Evolutionary conservation across 2,888 invertebrate genomes (phyloP), one percentile per base, ranked within the genome.

Genomic region (Bursaphelenchus okinawaensis): DNA sequence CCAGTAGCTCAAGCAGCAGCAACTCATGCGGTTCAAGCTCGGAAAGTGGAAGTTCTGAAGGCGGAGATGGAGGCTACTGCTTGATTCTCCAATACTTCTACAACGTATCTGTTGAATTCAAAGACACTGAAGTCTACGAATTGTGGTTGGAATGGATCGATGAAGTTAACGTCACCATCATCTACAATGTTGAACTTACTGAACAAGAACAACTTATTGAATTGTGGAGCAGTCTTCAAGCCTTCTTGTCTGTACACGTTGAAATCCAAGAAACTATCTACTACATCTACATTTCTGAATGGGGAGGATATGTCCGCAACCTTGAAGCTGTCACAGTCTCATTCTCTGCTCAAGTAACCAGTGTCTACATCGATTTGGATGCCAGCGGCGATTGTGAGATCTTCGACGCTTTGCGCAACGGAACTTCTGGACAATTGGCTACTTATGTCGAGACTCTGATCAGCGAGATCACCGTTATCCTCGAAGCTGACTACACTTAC

Each of bases 81-180:
- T 40, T 59, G 50, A n/a, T 59, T 20, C 28, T 59, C 55, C 16
- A 59, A 27, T 50, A 40, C 52, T 59, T 59, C 59, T 59, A 24
- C 60, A 19, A 59, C 16, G 19, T 23, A 19, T 12, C 50, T 12
- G 12, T 59, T 19, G 19, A 31, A 4, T 28, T 59, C 24, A 50
- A 59, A 22, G 27, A 19, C 1, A 40, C 40, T 22, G 52, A 54
- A 9, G 51, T 59, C 51, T 50, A 51, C 20, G 20, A 40, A n/a
- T n/a, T 54, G 22, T 59, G 31, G 50, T 50, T 40, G 19, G 50
- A 59, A 27, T 59, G 54, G 55, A 59, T 59, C 51, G 51, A 59
- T 23, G 50, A 40, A 24, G 19, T 50, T 9, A 31, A 59, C 4
- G 8, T 55, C 40, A 1, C 16, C 9, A 59, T 59, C 7, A 50